Evolutionary conservation across 2,888 invertebrate genomes (phyloP), one percentile per base, ranked within the genome.

Genomic region (Petrolisthes manimaculis): DNA sequence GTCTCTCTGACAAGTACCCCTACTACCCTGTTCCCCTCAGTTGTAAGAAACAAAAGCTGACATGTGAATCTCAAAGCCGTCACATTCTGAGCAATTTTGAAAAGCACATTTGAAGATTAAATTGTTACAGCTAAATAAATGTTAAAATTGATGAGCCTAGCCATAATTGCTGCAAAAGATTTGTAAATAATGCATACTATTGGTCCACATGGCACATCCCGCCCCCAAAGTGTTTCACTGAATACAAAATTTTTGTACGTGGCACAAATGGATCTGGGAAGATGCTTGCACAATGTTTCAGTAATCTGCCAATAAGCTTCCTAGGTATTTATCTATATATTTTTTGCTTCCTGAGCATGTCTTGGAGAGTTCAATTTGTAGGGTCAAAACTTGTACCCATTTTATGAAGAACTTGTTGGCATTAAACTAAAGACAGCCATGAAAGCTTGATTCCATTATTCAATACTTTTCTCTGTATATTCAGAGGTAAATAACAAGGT

Each of bases 161-260:
- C 9, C n/a, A 18, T 5, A 37, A 37, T 37, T 4, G 5, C 5
- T 24, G 12, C 37, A 75, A 75, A 74, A 74, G 1, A 21, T 55
- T 37, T 24, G 55, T n/a, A n/a, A 21, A n/a, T n/a, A 18, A n/a
- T 12, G 56, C 6, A 9, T 67, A 37, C 37, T 18, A 56, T 61
- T 67, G 37, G 79, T 87, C 87, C 87, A 87, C 83, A 77, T 74
- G 78, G 86, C 74, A 84, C 67, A 18, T 56, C 79, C 55, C 80
- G 83, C 87, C 53, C 69, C 86, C 87, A 87, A 87, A 80, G 78
- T 78, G 78, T 87, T 84, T 87, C 87, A 87, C 87, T 56, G 87
- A 87, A 82, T 83, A 86, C 86, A 86, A 67, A 86, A n/a, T 82
- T 75, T 67, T 61, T 78, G 82, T 79, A 69, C 74, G 83, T 56